phyloP scores from a whole-genome alignment of 2,113 vertebrate genomes.

The Perca flavescens region DNA sequence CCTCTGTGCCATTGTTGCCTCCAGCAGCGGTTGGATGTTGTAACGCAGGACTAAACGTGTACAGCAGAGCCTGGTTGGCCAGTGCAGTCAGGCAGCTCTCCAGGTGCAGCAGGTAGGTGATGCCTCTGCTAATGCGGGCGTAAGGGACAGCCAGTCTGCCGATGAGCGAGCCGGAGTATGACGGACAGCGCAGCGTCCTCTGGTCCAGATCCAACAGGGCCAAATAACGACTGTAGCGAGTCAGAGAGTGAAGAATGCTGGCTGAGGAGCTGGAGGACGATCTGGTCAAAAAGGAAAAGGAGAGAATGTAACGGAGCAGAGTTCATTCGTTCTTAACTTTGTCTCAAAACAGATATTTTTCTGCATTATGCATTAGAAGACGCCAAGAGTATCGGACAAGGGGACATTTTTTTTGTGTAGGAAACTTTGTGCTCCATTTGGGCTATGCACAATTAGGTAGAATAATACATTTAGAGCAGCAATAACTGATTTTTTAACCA shows the following conservation, averaged over 20 bases:
- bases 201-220: slow-evolving; percentile 93
- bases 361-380: no score
- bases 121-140: slow-evolving; percentile 88
- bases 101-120: slow-evolving; percentile 92
- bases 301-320: no score
- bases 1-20: slow-evolving; percentile 54
- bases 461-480: no score
- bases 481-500: no score
- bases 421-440: no score
- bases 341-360: not conserved
- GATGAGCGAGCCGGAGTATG: slow-evolving; percentile 89
- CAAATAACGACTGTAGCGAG: slow-evolving; percentile 91
- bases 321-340: not conserved
- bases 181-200: slow-evolving; percentile 90
- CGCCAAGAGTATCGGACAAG: no score
- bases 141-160: slow-evolving; percentile 87
- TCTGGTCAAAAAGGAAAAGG: slow-evolving; percentile 65
- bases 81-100: slow-evolving; percentile 91
- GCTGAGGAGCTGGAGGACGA: slow-evolving; percentile 76
- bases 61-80: slow-evolving; percentile 89
- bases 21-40: slow-evolving; percentile 71
- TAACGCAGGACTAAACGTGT: slow-evolving; percentile 85
- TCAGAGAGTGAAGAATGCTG: slow-evolving; percentile 84
- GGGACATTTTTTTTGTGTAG: no score
- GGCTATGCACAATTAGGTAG: no score